A percentile compares a stretch with the other conserved stretches of the same genome.
These are phyloP conservation scores for Eumerus sabulonum DNA, from an alignment of 2,888 invertebrate genomes.

Conservation along the genomic window DNA sequence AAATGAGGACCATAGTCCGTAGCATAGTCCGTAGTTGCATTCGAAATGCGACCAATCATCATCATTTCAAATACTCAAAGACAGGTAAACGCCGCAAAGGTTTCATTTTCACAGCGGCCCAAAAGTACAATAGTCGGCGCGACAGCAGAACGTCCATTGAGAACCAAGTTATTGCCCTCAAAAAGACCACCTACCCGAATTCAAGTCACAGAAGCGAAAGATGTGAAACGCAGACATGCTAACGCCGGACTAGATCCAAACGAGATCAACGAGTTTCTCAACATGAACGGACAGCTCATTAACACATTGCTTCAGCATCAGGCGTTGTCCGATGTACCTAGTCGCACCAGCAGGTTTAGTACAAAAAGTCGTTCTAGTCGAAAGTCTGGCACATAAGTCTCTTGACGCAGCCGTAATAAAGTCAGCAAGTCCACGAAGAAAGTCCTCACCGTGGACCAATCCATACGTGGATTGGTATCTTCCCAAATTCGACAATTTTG, in stretches of 20 bases:
- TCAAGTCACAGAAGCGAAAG: conserved; percentile 75
- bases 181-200: conserved; percentile 78
- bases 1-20: conserved; percentile 90
- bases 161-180: conserved; percentile 83
- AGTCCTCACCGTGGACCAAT: conserved; percentile 67
- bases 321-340: conserved; percentile 74
- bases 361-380: conserved; percentile 76
- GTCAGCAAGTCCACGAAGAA: conserved; percentile 66
- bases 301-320: conserved; percentile 78
- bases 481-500: no score
- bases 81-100: conserved; percentile 75
- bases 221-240: conserved; percentile 74
- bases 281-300: conserved; percentile 77
- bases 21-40: conserved; percentile 80
- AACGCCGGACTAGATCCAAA: conserved; percentile 76
- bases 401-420: conserved; percentile 59
- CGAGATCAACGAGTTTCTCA: conserved; percentile 76
- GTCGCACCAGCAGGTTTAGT: conserved; percentile 72
- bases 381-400: conserved; percentile 72
- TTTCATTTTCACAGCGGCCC: conserved; percentile 75
- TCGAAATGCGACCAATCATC: conserved; percentile 74
- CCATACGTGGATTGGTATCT: conserved; percentile 75
- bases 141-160: conserved; percentile 91
- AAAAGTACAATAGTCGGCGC: conserved; percentile 74
- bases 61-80: conserved; percentile 72